These are phyloP conservation scores for Meiosimyza platycephala DNA, from an alignment of 2,888 invertebrate genomes.

Conservation along the genomic window DNA sequence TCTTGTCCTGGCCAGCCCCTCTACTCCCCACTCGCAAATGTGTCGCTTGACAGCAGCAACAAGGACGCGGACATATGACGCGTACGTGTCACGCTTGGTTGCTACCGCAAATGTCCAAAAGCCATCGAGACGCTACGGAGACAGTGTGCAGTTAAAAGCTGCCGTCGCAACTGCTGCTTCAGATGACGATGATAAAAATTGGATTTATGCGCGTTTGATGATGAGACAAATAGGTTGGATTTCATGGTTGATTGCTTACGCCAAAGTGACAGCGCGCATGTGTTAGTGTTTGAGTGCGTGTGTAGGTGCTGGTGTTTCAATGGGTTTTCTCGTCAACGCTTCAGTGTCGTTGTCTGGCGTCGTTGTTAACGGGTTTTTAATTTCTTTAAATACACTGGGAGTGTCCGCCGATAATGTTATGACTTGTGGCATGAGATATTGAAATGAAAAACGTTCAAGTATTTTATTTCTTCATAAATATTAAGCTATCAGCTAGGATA, in stretches of 20 bases:
- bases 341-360: constrained; percentile 6
- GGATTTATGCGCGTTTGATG: constrained; percentile 51
- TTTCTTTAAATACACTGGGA: constrained; percentile 11
- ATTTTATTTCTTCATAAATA: too few relatives aligned
- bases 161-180: not conserved
- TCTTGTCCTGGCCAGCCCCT: not conserved
- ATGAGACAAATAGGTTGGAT: constrained; percentile 50
- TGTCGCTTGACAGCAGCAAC: not conserved
- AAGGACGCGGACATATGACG: constrained; percentile 11
- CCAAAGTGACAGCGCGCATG: constrained; percentile 14
- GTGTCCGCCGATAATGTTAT: not conserved
- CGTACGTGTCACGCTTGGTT: not conserved
- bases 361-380: constrained; percentile 29
- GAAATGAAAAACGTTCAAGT: too few relatives aligned
- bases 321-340: too few relatives aligned
- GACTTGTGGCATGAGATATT: not conserved
- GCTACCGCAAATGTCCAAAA: constrained; percentile 20
- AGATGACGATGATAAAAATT: constrained; percentile 42
- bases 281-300: not conserved
- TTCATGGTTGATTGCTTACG: constrained; percentile 47
- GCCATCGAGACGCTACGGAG: not conserved
- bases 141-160: not conserved
- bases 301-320: too few relatives aligned
- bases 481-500: too few relatives aligned
- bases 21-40: constrained; percentile 1